Base-by-base conservation (phyloP, 2,113 vertebrate species). In the Heterotilapia buettikoferi region DNA sequence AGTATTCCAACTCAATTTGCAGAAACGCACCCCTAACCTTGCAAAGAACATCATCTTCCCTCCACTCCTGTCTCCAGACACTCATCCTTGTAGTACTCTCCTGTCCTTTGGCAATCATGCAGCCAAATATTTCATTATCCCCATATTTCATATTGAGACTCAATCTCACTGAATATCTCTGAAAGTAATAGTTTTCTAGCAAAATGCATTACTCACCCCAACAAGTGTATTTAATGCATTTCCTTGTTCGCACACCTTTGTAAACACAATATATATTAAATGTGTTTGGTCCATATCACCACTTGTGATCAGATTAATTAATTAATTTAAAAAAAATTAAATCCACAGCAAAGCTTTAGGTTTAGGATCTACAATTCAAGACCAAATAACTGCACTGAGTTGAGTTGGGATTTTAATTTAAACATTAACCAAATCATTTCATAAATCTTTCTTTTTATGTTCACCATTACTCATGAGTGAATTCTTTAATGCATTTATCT, bases 291-390 rank as follows among this genome's bases (percentile, higher is more conserved):
- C 1, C 66, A 71, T 9, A 71, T 38, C 38, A 71, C 38, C n/a
- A 43, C 38, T 43, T 14, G 66, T 1, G 66, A 43, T 71, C 10
- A 66, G 33, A 66, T 21, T n/a, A 38, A 38, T 38, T 66, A 0
- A 66, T 66, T 38, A 1, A 38, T 66, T 63, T 0, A 0, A 38
- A 38, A 68, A 38, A 13, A 9, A 1, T 0, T 1, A 24, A 16
- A 71, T 71, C 38, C 13, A 16, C n/a, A 71, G 21, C 38, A 24
- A 16, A 43, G 66, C 36, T 71, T 71, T 16, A 24, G 38, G 38
- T 71, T 43, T 26, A 43, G 7, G 5, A 24, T 43, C 19, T 38
- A 66, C 31, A n/a, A 8, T 9, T 52, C 4, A 21, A 40, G 19
- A 40, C 19, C 63, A n/a, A n/a, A 66, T 12, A 68, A 21, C 63